These are phyloP conservation scores for Amazonetta brasiliensis DNA, from an alignment of 2,797 vertebrate species.

Conservation along the genomic window DNA sequence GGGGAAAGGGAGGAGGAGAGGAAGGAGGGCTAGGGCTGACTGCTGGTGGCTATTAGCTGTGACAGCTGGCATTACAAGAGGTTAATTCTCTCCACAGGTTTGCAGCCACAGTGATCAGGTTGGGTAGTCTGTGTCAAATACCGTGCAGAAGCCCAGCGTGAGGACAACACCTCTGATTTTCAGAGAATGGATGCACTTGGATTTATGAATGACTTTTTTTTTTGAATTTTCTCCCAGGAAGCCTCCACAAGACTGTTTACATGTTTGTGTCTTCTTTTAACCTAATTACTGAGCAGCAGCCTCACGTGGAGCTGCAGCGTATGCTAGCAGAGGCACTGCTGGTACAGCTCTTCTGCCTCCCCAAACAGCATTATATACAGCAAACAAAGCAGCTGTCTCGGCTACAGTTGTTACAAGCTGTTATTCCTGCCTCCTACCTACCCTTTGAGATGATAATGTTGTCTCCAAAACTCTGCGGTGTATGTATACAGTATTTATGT, in stretches of 20 bases:
- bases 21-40: neutral
- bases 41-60: neutral
- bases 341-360: constrained; percentile 48
- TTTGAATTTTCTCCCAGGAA: neutral
- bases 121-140: neutral
- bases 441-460: constrained; percentile 58
- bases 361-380: neutral
- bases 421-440: constrained; percentile 41
- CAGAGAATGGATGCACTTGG: neutral
- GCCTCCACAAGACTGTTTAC: constrained; percentile 1
- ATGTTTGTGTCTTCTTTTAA: neutral
- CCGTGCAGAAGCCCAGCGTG: neutral
- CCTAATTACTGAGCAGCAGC: constrained; percentile 50
- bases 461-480: constrained; percentile 10
- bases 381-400: constrained; percentile 50
- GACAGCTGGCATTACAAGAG: neutral
- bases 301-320: neutral
- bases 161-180: neutral
- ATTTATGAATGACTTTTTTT: neutral
- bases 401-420: constrained; percentile 53
- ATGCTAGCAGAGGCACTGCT: constrained; percentile 10
- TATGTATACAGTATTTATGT: constrained; percentile 27
- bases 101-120: neutral
- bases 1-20: neutral
- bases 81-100: neutral